Evolutionary conservation across 1,140 invertebrate species (phyloP), one percentile per base, ranked within the genome.

Genomic region (Adoxophyes honmai): DNA sequence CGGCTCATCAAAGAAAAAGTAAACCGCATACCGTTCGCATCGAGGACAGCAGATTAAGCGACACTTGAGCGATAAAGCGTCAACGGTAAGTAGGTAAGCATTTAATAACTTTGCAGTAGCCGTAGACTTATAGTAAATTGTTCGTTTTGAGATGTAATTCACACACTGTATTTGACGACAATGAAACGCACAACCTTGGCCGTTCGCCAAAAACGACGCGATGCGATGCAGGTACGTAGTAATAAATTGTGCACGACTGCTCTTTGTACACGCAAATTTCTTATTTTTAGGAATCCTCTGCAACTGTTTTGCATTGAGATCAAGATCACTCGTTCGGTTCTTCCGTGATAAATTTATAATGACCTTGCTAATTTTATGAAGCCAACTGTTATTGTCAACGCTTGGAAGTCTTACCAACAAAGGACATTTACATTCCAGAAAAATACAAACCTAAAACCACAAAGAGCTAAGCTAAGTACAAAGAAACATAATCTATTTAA

Each of bases 181-280:
- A 63, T 64, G 62, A 68, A 73, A 67, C 58, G 53, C 66, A 56
- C 48, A 66, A 63, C 68, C 68, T 70, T 73, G 68, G 70, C 59
- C 9, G 15, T 7, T 15, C 15, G 68, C 71, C 71, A 73, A 68
- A 68, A 53, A 48, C 21, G 53, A 55, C 55, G 56, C 11, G 28
- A 58, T 64, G 52, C 62, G 28, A 58, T 64, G 52, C 64, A 64
- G 55, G 62, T 59, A 21, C 39, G 57, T 51, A 59, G 57, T 48
- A 54, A 54, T 52, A n/a, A 37, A 34, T 35, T 57, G 34, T 51
- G 34, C 34, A 42, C n/a, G n/a, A 15, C 18, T 38, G 55, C 34
- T 38, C 28, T 37, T 51, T 51, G 28, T 37, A 28, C 18, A 18
- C 34, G 14, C 16, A 28, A 48, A 48, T 48, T 48, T 52, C 11